Base-by-base conservation (phyloP, 1,140 invertebrate genomes). In the Drosophila tropicalis region DNA sequence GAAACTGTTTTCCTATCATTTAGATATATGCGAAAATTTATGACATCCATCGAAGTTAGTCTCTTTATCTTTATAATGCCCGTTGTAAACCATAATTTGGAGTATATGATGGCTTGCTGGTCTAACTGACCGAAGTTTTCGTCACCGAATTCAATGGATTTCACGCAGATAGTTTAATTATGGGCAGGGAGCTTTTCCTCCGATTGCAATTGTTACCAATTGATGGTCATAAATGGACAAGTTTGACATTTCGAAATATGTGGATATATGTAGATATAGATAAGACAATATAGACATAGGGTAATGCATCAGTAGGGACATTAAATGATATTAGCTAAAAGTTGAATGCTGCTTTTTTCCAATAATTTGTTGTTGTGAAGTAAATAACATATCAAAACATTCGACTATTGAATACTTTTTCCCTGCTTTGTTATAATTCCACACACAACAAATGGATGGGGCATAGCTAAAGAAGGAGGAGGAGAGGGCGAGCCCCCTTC, bases 81-180 rank as follows among this genome's bases (percentile, higher is more conserved):
- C 65, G 29, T 29, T 58, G 65, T 83, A 87, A 87, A 87, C 66
- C 70, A 85, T 85, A 82, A 87, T 85, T 85, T 82, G 56, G 67
- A 62, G 70, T 72, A 54, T 64, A 68, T 61, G 58, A 60, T 72
- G 15, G 29, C n/a, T 13, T 13, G 36, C 34, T 36, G 34, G 34
- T 36, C 34, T 36, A 39, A 39, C 36, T 39, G 64, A 34, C 68
- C 67, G 67, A 67, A 72, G 72, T 61, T 70, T 60, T 76, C 60
- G 72, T 55, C 73, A 76, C 44, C 41, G 54, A 63, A 61, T 64
- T 65, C 19, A 54, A 34, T 41, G 62, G 36, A 40, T 63, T 66
- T 47, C 39, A 51, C 39, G 32, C 47, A 60, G 2, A 47, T 58
- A 73, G 62, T 61, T 70, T 70, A 77, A 80, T 84, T 84, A 84